Evolutionary conservation across 2,113 vertebrate species (phyloP).

Genomic region (Calcarius ornatus): DNA sequence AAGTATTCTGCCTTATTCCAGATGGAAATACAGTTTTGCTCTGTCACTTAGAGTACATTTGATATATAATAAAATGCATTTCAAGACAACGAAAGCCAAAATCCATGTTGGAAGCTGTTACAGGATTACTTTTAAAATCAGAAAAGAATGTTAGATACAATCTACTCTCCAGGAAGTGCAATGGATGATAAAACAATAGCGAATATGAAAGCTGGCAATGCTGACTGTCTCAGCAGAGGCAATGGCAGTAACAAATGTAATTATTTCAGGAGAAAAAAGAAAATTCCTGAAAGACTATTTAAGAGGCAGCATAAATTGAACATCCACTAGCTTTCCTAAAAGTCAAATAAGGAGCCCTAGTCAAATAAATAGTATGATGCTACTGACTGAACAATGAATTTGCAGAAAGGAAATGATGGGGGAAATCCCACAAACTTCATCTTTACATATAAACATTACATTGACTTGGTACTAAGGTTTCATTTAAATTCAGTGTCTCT

Average conservation of each 20-base stretch:
- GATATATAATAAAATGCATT: not conserved
- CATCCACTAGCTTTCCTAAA: constrained; percentile 9
- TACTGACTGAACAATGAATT: not conserved
- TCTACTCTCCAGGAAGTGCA: constrained; percentile 35
- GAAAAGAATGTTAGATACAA: not conserved
- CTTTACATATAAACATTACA: not conserved
- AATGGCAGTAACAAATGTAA: not conserved
- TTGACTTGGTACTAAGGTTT: not conserved
- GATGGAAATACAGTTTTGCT: not conserved
- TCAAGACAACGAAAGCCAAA: not conserved
- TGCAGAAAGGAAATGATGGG: not conserved
- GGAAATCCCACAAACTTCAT: not conserved
- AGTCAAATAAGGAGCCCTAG: not conserved
- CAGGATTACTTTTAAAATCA: not conserved
- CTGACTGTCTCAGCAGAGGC: not conserved
- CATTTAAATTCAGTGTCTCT: not conserved
- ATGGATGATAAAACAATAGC: constrained; percentile 5
- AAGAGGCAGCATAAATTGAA: constrained; percentile 12
- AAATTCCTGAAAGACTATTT: constrained; percentile 37
- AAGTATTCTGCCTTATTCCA: not conserved
- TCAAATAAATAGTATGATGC: not conserved
- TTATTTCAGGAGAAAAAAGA: constrained; percentile 12
- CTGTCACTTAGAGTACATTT: not conserved
- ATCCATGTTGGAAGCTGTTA: not conserved
- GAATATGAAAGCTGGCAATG: constrained; percentile 30